Evolutionary conservation across 2,113 vertebrate species (phyloP).

Genomic region (Lathamus discolor): DNA sequence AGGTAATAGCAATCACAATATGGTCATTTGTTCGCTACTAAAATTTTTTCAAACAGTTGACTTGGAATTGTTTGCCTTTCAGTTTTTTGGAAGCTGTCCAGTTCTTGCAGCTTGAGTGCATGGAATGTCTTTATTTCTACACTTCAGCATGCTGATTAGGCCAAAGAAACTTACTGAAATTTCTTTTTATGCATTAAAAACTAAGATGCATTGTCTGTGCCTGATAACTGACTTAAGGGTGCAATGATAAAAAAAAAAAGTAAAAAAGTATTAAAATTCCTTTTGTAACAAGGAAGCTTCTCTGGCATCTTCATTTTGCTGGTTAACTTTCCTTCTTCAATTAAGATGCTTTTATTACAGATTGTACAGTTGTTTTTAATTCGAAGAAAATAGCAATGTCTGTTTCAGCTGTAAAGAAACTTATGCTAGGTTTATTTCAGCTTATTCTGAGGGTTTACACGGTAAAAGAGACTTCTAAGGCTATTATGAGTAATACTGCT

Average conservation of each 20-base stretch:
- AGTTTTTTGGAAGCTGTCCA: not conserved
- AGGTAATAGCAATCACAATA: not conserved
- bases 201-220: not conserved
- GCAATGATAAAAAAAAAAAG: not conserved
- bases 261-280: not conserved
- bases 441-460: not conserved
- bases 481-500: not conserved
- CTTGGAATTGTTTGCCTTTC: not conserved
- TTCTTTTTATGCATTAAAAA: not conserved
- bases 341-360: not conserved
- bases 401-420: not conserved
- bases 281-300: not conserved
- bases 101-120: not conserved
- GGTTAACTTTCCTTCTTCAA: not conserved
- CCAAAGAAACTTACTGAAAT: not conserved
- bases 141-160: not conserved
- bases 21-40: not conserved
- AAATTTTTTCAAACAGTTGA: not conserved
- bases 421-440: not conserved
- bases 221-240: not conserved
- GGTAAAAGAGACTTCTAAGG: not conserved
- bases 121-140: not conserved
- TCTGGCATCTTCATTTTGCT: not conserved
- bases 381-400: not conserved
- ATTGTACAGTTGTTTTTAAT: not conserved